phyloP scores from a whole-genome alignment of 35 echinoderm and acorn worm species.

The Acanthaster planci region DNA sequence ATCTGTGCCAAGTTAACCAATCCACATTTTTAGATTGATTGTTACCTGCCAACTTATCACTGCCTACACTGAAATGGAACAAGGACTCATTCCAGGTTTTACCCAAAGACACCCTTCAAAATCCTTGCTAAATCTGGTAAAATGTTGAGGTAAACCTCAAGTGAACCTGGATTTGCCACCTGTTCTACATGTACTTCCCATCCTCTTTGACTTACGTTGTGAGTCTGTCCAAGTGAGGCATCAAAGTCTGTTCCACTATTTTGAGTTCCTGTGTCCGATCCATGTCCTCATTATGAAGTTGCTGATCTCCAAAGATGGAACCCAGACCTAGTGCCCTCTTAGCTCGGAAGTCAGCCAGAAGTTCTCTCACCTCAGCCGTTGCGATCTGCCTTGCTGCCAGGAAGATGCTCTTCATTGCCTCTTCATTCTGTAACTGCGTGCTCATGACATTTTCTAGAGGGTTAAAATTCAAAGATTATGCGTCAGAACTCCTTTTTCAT shows the following conservation, averaged over 20 bases:
- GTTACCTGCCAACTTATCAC: too few relatives aligned
- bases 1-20: background rate
- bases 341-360: constrained; percentile 69
- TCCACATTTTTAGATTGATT: background rate
- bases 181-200: too few relatives aligned
- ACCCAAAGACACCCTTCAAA: too few relatives aligned
- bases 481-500: too few relatives aligned
- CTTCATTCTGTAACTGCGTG: constrained; percentile 52
- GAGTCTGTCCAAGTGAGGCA: constrained; percentile 82
- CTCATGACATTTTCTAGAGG: constrained; percentile 45
- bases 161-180: too few relatives aligned
- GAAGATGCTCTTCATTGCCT: constrained; percentile 83
- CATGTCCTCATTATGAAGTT: constrained; percentile 74
- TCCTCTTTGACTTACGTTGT: constrained; percentile 77
- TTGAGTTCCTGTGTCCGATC: constrained; percentile 53
- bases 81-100: too few relatives aligned
- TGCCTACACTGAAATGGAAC: too few relatives aligned
- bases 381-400: constrained; percentile 48
- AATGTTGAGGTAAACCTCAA: too few relatives aligned
- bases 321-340: constrained; percentile 83
- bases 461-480: background rate
- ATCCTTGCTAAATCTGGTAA: too few relatives aligned
- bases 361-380: constrained; percentile 47
- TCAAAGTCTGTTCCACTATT: constrained; percentile 70
- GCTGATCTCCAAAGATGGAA: constrained; percentile 83